A percentile compares a stretch with the other conserved stretches of the same genome.
phyloP scores from a whole-genome alignment of 2,113 vertebrate species.

The Empidonax traillii region DNA sequence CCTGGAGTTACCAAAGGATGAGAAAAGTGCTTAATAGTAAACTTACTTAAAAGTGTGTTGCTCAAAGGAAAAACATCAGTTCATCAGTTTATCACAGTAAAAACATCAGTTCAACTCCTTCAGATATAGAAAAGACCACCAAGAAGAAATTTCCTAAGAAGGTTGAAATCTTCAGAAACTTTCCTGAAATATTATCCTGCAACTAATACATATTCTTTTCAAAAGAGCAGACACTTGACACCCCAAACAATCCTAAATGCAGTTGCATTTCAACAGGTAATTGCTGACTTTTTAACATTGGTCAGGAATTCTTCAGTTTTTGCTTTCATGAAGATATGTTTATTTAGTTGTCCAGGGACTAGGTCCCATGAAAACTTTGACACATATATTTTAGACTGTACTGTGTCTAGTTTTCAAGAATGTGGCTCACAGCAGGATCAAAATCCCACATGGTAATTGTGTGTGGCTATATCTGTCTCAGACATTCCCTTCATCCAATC shows the following conservation, averaged over 20 bases:
- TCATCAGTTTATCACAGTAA: no score
- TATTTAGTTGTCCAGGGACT: rapidly evolving
- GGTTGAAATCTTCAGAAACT: not conserved
- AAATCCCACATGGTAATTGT: not conserved
- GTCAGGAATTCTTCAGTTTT: not conserved
- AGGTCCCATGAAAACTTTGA: not conserved
- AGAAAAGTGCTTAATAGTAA: not conserved
- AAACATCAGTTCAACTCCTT: not conserved
- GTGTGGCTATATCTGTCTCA: not conserved
- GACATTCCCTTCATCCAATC: not conserved
- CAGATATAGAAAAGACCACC: not conserved
- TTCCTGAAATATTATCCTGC: not conserved
- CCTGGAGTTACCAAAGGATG: not conserved
- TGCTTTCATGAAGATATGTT: not conserved
- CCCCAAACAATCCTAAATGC: not conserved
- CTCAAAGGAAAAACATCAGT: not conserved
- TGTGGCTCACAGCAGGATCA: not conserved
- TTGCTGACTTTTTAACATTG: not conserved
- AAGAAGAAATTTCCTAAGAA: not conserved
- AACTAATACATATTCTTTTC: not conserved
- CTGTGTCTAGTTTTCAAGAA: not conserved
- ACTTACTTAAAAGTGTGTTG: not conserved
- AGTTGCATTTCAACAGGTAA: not conserved
- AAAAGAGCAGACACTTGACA: not conserved
- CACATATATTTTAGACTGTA: not conserved